Evolutionary conservation across 2,888 invertebrate species (phyloP).

Genomic region (Lasioglossum oenotherae): DNA sequence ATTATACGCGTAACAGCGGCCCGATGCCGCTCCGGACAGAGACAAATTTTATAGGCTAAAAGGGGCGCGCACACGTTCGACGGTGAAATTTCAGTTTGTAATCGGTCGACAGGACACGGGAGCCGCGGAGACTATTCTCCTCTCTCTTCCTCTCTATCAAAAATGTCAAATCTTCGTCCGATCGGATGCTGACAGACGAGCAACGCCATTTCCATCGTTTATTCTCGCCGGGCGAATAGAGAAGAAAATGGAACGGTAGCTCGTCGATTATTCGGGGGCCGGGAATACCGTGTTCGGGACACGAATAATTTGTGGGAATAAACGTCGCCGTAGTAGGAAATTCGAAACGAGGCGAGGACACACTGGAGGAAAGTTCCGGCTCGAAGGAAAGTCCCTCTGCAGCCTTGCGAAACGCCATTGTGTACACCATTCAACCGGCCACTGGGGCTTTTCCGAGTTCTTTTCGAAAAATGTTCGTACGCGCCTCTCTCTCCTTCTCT

Average conservation of each 20-base stretch:
- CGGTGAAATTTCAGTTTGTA: not conserved
- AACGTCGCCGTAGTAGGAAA: not conserved
- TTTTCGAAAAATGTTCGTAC: constrained; percentile 49
- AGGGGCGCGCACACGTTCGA: not conserved
- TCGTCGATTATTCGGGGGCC: not conserved
- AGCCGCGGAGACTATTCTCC: not conserved
- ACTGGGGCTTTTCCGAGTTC: constrained; percentile 43
- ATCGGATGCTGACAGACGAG: not conserved
- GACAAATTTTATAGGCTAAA: constrained; percentile 26
- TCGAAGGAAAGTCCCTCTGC: constrained; percentile 32
- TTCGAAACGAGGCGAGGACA: constrained; percentile 7
- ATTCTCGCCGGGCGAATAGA: not conserved
- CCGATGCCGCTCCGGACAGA: not conserved
- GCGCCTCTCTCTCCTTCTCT: not conserved
- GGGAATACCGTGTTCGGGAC: not conserved
- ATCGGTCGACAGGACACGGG: not conserved
- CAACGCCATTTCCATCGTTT: not conserved
- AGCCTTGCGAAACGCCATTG: constrained; percentile 48
- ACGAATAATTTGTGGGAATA: constrained; percentile 8
- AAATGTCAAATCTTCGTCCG: not conserved
- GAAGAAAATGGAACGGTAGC: not conserved
- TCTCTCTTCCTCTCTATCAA: not conserved
- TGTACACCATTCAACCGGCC: constrained; percentile 53
- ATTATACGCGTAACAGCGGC: constrained; percentile 37
- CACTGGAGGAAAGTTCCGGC: constrained; percentile 32